Percentiles rank a stretch among this genome's conserved stretches.
Evolutionary conservation across 2,888 invertebrate genomes (phyloP).

Genomic region (Unio delphinus): DNA sequence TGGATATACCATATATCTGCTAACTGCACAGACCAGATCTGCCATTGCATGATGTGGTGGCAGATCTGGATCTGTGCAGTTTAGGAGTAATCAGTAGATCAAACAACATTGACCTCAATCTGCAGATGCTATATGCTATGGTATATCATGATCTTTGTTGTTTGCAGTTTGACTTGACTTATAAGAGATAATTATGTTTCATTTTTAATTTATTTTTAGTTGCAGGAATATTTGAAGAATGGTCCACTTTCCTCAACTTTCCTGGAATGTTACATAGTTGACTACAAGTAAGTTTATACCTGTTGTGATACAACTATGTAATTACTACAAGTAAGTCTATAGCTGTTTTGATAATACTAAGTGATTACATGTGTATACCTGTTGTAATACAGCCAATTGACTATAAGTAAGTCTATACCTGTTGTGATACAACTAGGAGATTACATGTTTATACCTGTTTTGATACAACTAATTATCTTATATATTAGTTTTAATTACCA

Average conservation of each 20-base stretch:
- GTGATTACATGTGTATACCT: too few species aligned
- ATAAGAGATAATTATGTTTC: background rate
- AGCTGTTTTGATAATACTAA: too few species aligned
- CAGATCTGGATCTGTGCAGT: too few species aligned
- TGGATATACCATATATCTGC: too few species aligned
- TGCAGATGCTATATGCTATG: too few species aligned
- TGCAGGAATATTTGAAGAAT: conserved; percentile 24
- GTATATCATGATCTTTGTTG: too few species aligned
- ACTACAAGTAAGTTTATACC: conserved; percentile 24
- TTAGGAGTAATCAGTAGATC: too few species aligned
- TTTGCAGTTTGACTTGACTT: too few species aligned
- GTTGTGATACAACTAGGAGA: background rate
- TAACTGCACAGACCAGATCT: too few species aligned
- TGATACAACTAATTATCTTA: background rate
- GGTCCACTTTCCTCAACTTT: conserved; percentile 32
- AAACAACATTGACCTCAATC: too few species aligned
- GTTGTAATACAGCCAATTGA: conserved; percentile 2
- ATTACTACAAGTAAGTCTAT: too few species aligned
- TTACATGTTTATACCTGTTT: background rate
- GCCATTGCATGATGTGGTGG: too few species aligned
- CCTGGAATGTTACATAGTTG: conserved; percentile 37
- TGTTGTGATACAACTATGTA: background rate
- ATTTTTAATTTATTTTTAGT: conserved; percentile 14
- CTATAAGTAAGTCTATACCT: conserved; percentile 23
- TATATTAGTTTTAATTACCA: background rate